Evolutionary conservation across 2,113 vertebrate species (phyloP).

Genomic region (Platanista minor): DNA sequence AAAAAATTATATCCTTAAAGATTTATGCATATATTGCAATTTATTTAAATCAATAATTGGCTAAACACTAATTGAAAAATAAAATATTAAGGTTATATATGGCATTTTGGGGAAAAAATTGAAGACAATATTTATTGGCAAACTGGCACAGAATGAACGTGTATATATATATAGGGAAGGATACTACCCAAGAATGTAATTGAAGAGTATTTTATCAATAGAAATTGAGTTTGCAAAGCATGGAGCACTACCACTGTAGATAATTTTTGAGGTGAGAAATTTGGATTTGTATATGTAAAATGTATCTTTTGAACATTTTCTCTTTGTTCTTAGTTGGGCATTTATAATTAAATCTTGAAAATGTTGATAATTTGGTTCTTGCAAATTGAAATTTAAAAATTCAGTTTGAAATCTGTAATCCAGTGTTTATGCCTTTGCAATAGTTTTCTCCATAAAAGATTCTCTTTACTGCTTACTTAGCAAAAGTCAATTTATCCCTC

Average conservation of each 20-base stretch:
- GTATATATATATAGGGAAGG: neutral
- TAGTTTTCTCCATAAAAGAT: neutral
- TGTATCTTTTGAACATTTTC: neutral
- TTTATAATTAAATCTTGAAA: neutral
- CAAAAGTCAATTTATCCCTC: neutral
- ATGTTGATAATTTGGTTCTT: neutral
- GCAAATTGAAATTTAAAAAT: neutral
- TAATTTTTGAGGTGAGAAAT: neutral
- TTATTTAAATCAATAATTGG: neutral
- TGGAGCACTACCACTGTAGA: neutral
- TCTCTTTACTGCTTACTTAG: neutral
- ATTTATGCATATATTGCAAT: neutral
- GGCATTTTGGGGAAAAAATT: neutral
- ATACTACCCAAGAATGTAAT: neutral
- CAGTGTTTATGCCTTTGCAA: neutral
- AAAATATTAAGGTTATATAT: neutral
- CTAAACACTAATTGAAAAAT: neutral
- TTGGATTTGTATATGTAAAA: neutral
- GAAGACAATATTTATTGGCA: neutral
- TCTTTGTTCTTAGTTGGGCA: neutral
- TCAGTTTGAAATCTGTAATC: neutral
- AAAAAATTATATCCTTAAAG: neutral
- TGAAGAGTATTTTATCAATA: neutral
- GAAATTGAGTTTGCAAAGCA: neutral
- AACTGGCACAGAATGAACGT: neutral